phyloP scores from a whole-genome alignment of 2,113 vertebrate genomes.

The Cynocephalus volans region DNA sequence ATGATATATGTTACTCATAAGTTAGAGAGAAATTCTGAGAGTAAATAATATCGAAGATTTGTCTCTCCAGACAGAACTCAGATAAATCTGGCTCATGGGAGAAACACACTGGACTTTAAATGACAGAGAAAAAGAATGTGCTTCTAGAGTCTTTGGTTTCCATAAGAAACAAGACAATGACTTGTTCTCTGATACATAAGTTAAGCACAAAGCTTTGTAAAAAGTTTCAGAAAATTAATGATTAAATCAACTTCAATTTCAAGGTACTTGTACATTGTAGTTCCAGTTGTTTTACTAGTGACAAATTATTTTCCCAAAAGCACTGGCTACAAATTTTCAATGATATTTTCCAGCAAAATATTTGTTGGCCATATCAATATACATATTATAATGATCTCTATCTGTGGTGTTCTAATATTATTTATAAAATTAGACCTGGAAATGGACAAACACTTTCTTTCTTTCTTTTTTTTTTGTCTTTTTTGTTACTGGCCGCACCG shows the following conservation, averaged over 20 bases:
- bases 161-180: constrained; percentile 43
- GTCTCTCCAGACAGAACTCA: constrained; percentile 46
- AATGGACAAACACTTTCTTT: not conserved
- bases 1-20: not conserved
- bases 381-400: not conserved
- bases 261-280: not conserved
- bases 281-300: not conserved
- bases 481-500: too few relatives aligned
- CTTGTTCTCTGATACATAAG: not conserved
- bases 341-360: not conserved
- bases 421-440: constrained; percentile 38
- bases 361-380: not conserved
- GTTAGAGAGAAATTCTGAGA: constrained; percentile 13
- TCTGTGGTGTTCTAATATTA: not conserved
- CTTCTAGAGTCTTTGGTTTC: constrained; percentile 28
- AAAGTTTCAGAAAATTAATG: constrained; percentile 56
- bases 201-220: constrained; percentile 19
- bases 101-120: constrained; percentile 2
- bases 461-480: too few relatives aligned
- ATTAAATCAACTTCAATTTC: constrained; percentile 7
- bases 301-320: constrained; percentile 42
- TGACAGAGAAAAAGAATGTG: constrained; percentile 30
- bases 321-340: not conserved
- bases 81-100: constrained; percentile 55
- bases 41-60: constrained; percentile 68